Conservation (phyloP, 2,797 vertebrate species). For the Epinephelus awoara region DNA sequence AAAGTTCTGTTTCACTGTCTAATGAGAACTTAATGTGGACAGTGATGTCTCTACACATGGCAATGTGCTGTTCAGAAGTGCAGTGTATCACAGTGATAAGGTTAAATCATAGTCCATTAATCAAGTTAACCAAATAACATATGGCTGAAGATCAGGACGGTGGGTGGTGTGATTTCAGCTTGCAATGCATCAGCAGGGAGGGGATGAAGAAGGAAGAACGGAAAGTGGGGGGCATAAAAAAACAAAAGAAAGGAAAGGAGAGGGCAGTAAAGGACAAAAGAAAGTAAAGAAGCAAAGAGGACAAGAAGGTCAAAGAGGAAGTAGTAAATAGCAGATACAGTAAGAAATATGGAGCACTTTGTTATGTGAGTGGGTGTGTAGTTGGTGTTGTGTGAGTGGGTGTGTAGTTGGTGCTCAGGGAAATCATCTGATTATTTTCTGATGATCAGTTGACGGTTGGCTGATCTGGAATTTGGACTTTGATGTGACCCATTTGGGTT, state of each 20-base stretch:
- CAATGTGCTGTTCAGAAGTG: background rate
- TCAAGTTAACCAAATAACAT: constrained; percentile 16
- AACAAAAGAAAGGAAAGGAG: background rate
- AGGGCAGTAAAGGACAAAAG: background rate
- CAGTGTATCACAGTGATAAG: background rate
- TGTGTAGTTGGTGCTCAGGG: background rate
- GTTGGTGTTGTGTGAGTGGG: background rate
- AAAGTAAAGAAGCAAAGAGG: background rate
- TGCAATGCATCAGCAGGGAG: constrained; percentile 4
- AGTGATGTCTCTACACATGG: background rate
- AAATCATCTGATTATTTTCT: background rate
- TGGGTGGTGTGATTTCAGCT: background rate
- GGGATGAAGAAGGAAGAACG: background rate
- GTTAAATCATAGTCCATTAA: background rate
- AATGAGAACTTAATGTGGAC: constrained; percentile 1
- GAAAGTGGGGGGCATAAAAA: background rate
- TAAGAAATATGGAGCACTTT: background rate
- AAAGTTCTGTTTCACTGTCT: background rate
- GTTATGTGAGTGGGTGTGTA: background rate
- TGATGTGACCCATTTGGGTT: constrained; percentile 22
- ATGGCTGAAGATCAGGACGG: background rate
- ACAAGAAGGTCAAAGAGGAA: background rate
- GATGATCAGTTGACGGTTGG: constrained; percentile 4
- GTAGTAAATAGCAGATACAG: background rate
- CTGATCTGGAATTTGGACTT: constrained; percentile 21